Base-by-base conservation (phyloP, 2,113 vertebrate species). In the Aphelocoma coerulescens region DNA sequence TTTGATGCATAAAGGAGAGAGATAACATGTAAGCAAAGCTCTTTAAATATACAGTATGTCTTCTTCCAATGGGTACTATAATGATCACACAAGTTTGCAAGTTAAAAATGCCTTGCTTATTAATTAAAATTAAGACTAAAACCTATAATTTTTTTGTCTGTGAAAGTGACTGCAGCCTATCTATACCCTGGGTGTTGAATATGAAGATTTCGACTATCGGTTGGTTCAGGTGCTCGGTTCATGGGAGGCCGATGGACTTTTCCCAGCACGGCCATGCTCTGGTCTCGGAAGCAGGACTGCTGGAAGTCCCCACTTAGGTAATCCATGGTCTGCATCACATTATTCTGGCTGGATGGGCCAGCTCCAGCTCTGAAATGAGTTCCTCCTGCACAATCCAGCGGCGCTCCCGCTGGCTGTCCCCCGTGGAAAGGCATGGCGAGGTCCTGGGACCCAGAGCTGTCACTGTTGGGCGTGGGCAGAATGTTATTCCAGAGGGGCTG, bases 401-500 rank as follows among this genome's bases (percentile, higher is more conserved):
- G 97, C 59, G 98, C 97, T 85, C 98, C 99, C 5, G 98, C 96
- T 54, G 98, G 97, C 96, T 98, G 98, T 49, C 98, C 98, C 66
- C 98, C 98, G 3, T 99, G 99, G 98, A 99, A 99, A 79, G 99
- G 98, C 98, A 99, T 98, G 91, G 98, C 92, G 94, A 99, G 97
- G 98, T 99, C 99, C 98, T 99, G 99, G 97, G 99, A 99, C 95
- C 99, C 99, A 22, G 99, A 99, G 98, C 99, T 99, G 98, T 99
- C 99, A 97, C 99, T 99, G 98, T 99, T 99, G 96, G 99, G 99
- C 1, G 99, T 99, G 97, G 99, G 99, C 95, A 99, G 98, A 92
- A 99, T 99, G 98, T 99, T 99, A 98, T 98, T 99, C 99, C 99
- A 99, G 94, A 99, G 89, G 94, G 99, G 98, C 84, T 99, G 99